Conservation (phyloP, 2,888 invertebrate species). For the Meghimatium bilineatum region DNA sequence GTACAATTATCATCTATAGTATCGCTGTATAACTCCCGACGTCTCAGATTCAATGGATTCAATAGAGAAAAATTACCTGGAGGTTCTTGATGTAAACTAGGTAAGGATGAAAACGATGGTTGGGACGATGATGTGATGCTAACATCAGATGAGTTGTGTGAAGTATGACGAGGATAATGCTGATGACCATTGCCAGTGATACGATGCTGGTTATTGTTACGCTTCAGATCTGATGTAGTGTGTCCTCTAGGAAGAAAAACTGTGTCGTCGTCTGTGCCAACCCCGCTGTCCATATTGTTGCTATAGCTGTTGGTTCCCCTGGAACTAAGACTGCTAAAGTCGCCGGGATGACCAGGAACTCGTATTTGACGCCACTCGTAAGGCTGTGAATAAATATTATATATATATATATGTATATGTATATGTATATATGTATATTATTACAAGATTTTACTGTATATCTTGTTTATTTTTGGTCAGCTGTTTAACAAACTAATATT, state of each 20-base stretch:
- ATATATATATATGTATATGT: too few relatives aligned
- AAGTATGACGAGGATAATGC: conserved; percentile 21
- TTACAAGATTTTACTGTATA: too few relatives aligned
- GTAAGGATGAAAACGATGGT: conserved; percentile 43
- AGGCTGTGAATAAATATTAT: conserved; percentile 35
- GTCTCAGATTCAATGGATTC: conserved; percentile 47
- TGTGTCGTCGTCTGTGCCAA: conserved; percentile 51
- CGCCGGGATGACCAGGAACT: conserved; percentile 48
- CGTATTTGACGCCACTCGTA: conserved; percentile 53
- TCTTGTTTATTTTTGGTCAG: too few relatives aligned
- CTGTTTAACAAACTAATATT: too few relatives aligned
- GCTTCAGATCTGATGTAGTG: conserved; percentile 16
- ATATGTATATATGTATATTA: too few relatives aligned
- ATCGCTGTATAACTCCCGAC: conserved; percentile 46
- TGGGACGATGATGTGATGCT: conserved; percentile 38
- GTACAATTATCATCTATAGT: conserved; percentile 50
- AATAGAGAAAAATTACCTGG: conserved; percentile 40
- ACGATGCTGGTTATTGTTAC: neutral
- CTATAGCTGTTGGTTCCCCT: conserved; percentile 45
- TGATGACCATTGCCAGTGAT: conserved; percentile 20
- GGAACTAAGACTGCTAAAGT: conserved; percentile 53
- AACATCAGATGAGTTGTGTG: conserved; percentile 32
- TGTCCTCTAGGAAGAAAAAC: conserved; percentile 2
- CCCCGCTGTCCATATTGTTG: conserved; percentile 49
- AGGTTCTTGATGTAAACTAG: conserved; percentile 44